phyloP scores from a whole-genome alignment of 1,140 invertebrate genomes.

The Drosophila nasuta region DNA sequence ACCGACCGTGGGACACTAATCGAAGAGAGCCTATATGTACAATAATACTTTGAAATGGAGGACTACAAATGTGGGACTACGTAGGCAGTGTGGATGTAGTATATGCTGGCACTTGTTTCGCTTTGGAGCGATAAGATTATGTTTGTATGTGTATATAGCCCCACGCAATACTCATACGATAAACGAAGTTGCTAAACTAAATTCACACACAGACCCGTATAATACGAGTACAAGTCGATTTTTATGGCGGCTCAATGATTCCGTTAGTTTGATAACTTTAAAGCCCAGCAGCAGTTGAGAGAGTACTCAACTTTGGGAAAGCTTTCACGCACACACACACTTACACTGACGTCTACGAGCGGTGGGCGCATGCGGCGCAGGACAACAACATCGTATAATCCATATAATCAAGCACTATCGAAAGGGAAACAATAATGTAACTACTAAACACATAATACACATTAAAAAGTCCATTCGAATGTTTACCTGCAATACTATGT shows the following conservation, averaged over 20 bases:
- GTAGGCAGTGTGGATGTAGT: conserved; percentile 6
- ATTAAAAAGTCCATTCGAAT: neutral
- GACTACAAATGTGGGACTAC: conserved; percentile 6
- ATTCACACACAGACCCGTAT: neutral
- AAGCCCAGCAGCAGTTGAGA: neutral
- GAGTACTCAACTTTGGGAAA: neutral
- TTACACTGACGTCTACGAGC: conserved; percentile 8
- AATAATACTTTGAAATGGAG: conserved; percentile 13
- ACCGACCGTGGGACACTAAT: conserved; percentile 34
- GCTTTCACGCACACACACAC: neutral
- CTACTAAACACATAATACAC: neutral
- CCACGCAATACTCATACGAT: conserved; percentile 32
- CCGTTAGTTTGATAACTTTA: neutral
- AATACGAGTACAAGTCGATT: conserved; percentile 4
- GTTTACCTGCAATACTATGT: conserved; percentile 63
- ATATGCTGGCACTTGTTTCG: conserved; percentile 20
- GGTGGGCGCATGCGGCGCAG: neutral
- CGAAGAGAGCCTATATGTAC: conserved; percentile 9
- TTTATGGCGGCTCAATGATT: conserved; percentile 1
- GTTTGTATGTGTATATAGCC: conserved; percentile 25
- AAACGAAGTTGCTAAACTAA: conserved; percentile 44
- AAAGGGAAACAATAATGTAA: neutral
- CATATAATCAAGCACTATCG: conserved; percentile 59
- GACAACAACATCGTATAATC: conserved; percentile 51
- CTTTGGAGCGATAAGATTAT: conserved; percentile 44